Conservation (phyloP, 2,888 invertebrate species). For the Sarcophaga caerulescens region DNA sequence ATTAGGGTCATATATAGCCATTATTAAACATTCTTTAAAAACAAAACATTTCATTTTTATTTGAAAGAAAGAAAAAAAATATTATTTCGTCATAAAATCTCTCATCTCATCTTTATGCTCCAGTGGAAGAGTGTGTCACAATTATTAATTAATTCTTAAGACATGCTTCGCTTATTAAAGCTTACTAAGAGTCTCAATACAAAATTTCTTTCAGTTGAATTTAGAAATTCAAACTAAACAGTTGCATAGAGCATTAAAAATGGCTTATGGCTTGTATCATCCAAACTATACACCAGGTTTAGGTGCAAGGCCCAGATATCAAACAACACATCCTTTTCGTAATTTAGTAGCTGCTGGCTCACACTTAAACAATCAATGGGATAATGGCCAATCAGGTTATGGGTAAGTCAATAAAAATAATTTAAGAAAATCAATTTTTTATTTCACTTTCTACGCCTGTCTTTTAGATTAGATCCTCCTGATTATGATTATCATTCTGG, state of each 20-base stretch:
- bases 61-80: no score
- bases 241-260: conserved; percentile 29
- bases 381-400: conserved; percentile 73
- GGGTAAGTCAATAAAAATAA: conserved; percentile 71
- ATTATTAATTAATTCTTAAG: background rate
- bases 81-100: background rate
- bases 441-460: background rate
- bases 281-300: conserved; percentile 51
- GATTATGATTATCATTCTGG: conserved; percentile 65
- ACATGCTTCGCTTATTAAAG: conserved; percentile 47
- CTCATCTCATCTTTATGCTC: conserved; percentile 40
- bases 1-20: no score
- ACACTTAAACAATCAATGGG: conserved; percentile 71
- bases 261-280: conserved; percentile 24
- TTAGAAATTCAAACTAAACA: conserved; percentile 18
- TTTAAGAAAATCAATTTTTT: background rate
- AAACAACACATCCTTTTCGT: conserved; percentile 64
- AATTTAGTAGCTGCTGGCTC: conserved; percentile 71
- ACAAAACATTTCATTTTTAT: no score
- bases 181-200: background rate
- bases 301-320: conserved; percentile 55
- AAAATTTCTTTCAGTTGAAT: background rate
- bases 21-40: no score
- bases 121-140: conserved; percentile 53
- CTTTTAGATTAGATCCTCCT: conserved; percentile 28